phyloP scores from a whole-genome alignment of 2,888 invertebrate genomes.

The Pristionchus japonicus region DNA sequence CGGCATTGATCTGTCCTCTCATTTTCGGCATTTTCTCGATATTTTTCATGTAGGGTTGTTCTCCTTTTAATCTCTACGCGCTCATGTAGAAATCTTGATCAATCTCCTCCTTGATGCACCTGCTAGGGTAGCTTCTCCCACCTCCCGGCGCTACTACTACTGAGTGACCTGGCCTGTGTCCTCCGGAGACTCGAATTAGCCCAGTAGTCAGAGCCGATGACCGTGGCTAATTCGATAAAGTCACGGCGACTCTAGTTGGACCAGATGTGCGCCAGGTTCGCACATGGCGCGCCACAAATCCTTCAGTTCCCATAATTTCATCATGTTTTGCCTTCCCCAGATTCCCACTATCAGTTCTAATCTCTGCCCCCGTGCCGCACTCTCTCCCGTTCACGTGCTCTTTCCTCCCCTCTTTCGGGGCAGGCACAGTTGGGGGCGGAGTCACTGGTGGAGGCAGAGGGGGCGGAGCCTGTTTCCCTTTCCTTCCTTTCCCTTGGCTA shows the following conservation, averaged over 20 bases:
- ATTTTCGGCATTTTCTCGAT: no score
- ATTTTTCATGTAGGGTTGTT: no score
- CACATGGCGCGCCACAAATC: background rate
- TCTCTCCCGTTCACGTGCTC: constrained; percentile 41
- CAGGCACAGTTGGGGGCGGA: constrained; percentile 9
- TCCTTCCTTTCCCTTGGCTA: background rate
- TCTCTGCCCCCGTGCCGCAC: background rate
- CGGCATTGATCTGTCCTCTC: no score
- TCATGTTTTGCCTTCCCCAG: background rate
- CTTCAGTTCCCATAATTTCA: background rate
- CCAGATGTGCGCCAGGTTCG: constrained; percentile 1
- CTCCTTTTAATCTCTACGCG: background rate
- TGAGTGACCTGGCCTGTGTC: background rate
- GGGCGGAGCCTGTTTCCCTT: background rate
- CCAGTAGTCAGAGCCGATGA: background rate
- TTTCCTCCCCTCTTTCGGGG: background rate
- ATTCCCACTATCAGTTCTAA: background rate
- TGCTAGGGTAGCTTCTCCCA: background rate
- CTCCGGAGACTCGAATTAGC: background rate
- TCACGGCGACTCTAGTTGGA: background rate
- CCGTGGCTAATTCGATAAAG: constrained; percentile 37
- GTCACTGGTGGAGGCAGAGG: background rate
- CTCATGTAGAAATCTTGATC: background rate
- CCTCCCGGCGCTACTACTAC: background rate
- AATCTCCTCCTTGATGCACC: background rate